Base-by-base conservation (phyloP, 92 coral and sea anemone genomes). In the Isaurus tuberculatus region DNA sequence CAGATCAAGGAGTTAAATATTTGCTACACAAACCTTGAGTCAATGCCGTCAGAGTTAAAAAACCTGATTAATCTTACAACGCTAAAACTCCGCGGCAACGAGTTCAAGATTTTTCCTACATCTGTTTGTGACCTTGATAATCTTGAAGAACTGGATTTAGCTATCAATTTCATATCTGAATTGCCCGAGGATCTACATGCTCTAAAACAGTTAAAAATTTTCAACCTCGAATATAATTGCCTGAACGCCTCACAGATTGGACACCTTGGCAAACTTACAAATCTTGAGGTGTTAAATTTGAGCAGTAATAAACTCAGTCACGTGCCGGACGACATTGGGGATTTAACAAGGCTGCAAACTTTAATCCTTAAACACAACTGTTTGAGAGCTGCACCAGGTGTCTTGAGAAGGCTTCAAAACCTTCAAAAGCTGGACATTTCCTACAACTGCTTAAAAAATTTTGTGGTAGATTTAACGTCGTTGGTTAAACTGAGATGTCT, bases 351-450 rank as follows among this genome's bases (percentile, higher is more conserved):
- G n/a, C 64, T 88, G 8, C 14, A 31, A 11, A 53, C 44, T 8
- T 33, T 89, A 3, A 49, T 48, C 43, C 79, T 89, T 0, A 79
- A 70, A 46, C 73, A 68, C 61, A 89, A 89, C 72, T 16, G 32
- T 19, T 72, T 89, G 14, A 73, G 22, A 46, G 27, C 27, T 51
- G 83, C 83, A 10, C 89, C 92, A 33, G 28, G 27, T 1, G 75
- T 89, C 27, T 40, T 89, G 49, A 32, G 13, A 17, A 73, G 22
- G 32, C 86, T 89, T 16, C 63, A 79, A 3, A 67, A 80, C 26
- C 64, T 89, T 37, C 65, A 72, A 72, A 43, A 9, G 5, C 57
- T 89, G 19, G 86, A 88, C 46, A 79, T 88, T 61, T 88, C 91
- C 28, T 84, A 88, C 43, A 88, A 88, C 53, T 60, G 43, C 32